These are phyloP conservation scores for Aselliscus stoliczkanus DNA, from an alignment of 2,797 vertebrate species.

Conservation along the genomic window DNA sequence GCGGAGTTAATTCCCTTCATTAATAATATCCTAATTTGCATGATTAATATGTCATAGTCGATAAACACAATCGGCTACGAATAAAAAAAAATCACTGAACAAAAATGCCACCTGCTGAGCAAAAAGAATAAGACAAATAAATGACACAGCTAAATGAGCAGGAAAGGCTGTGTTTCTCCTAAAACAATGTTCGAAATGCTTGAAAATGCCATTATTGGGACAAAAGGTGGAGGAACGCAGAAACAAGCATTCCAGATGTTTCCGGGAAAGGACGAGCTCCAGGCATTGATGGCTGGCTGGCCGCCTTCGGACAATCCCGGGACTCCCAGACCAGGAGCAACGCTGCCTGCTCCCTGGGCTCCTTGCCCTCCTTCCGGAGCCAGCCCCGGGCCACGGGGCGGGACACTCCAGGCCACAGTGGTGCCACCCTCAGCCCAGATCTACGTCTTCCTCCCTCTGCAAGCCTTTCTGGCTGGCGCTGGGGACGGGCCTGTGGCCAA, in stretches of 20 bases:
- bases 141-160: constrained; percentile 21
- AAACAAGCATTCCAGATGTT: neutral
- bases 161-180: neutral
- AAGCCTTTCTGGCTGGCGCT: neutral
- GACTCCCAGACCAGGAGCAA: neutral
- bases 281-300: fast-evolving
- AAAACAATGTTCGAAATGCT: neutral
- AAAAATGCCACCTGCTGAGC: constrained; percentile 80
- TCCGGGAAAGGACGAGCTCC: neutral
- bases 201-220: neutral
- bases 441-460: neutral
- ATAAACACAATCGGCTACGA: constrained; percentile 68
- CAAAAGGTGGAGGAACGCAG: neutral
- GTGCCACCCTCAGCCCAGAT: constrained; percentile 16
- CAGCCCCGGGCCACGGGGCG: neutral
- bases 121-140: constrained; percentile 73
- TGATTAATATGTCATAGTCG: constrained; percentile 81
- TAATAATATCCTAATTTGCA: constrained; percentile 81
- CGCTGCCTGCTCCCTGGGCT: neutral
- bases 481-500: neutral
- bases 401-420: neutral
- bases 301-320: too few species aligned
- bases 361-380: neutral
- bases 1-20: constrained; percentile 78
- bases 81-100: constrained; percentile 68